phyloP scores from a whole-genome alignment of 2,888 invertebrate species.

The Sipha maydis region DNA sequence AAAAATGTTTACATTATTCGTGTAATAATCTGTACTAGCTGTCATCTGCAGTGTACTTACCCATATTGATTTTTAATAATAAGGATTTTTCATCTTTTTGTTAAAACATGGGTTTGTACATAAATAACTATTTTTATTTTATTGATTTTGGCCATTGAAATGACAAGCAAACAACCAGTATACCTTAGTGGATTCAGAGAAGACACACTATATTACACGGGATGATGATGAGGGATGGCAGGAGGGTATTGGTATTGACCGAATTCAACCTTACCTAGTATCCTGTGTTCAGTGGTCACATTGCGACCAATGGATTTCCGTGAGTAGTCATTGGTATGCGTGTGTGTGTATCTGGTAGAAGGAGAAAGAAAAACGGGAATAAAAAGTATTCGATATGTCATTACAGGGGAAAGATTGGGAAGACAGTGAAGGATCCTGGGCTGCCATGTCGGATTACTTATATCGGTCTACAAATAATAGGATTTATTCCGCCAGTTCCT shows the following conservation, averaged over 20 bases:
- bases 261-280: slow-evolving; percentile 10
- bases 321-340: not conserved
- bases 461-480: slow-evolving; percentile 62
- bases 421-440: slow-evolving; percentile 19
- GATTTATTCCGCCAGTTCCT: slow-evolving; percentile 55
- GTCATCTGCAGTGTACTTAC: not conserved
- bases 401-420: not conserved
- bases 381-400: slow-evolving; percentile 35
- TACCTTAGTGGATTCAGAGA: not conserved
- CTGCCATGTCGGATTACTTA: slow-evolving; percentile 59
- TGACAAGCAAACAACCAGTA: not conserved
- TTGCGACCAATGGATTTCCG: slow-evolving; percentile 16
- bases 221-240: not conserved
- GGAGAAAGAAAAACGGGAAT: slow-evolving; percentile 1
- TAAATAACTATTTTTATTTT: not conserved
- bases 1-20: not conserved
- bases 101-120: not conserved
- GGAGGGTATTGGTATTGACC: not conserved
- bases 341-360: not conserved
- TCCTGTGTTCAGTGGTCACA: slow-evolving; percentile 1
- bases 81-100: slow-evolving; percentile 5
- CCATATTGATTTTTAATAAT: slow-evolving; percentile 21
- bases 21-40: not conserved
- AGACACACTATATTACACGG: not conserved
- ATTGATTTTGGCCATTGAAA: slow-evolving; percentile 6